A percentile compares a stretch with the other conserved stretches of the same genome.
Conservation (phyloP, 2,113 vertebrate species). For the Condylura cristata region DNA sequence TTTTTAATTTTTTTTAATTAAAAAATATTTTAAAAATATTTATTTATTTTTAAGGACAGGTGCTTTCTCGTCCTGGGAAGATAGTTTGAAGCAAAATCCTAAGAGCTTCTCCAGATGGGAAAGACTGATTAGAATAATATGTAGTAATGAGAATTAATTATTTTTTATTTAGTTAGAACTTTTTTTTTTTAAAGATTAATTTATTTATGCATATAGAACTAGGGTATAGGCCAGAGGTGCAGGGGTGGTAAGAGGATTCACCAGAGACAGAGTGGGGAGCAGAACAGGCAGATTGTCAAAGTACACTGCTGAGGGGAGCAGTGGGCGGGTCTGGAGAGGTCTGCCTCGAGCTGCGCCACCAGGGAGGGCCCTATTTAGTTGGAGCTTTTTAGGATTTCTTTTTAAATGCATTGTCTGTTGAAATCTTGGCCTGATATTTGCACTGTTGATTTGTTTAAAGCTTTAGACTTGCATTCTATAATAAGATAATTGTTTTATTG, state of each 20-base stretch:
- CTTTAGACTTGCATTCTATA: slow-evolving; percentile 28
- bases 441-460: slow-evolving; percentile 43
- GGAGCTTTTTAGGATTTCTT: slow-evolving; percentile 54
- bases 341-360: too few species aligned
- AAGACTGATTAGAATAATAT: slow-evolving; percentile 44
- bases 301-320: too few species aligned
- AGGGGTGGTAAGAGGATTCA: too few species aligned
- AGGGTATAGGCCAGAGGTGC: too few species aligned
- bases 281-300: too few species aligned
- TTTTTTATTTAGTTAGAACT: slow-evolving; percentile 53
- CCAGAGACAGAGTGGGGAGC: too few species aligned
- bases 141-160: slow-evolving; percentile 20
- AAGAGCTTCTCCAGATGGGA: slow-evolving; percentile 44
- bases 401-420: slow-evolving; percentile 36
- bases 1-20: too few species aligned
- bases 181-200: too few species aligned
- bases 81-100: slow-evolving; percentile 51
- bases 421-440: slow-evolving; percentile 54
- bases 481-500: slow-evolving; percentile 22
- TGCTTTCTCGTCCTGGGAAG: slow-evolving; percentile 56
- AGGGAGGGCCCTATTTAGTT: background rate
- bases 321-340: too few species aligned
- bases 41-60: too few species aligned
- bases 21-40: too few species aligned
- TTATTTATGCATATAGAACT: too few species aligned